phyloP scores from a whole-genome alignment of 2,797 vertebrate species.

The Telmatherina bonti region DNA sequence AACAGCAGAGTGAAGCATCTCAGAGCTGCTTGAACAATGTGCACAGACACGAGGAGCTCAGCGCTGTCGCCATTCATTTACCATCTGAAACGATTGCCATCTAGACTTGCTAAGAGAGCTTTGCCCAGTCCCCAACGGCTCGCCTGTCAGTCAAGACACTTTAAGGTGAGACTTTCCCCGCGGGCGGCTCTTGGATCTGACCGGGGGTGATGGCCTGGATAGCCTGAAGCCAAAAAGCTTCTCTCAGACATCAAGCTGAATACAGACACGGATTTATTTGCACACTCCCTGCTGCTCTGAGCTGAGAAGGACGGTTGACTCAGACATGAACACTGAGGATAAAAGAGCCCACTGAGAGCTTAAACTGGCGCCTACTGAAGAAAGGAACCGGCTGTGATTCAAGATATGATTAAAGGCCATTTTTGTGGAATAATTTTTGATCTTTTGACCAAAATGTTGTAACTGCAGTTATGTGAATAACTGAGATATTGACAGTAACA shows the following conservation, averaged over 20 bases:
- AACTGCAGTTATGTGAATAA: too few species aligned
- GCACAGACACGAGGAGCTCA: conserved; percentile 11
- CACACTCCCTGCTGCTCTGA: conserved; percentile 29
- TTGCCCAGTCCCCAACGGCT: conserved; percentile 18
- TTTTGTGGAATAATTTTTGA: neutral
- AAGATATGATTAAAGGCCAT: neutral
- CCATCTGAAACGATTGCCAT: conserved; percentile 49
- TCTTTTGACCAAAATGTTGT: neutral
- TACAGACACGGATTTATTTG: neutral
- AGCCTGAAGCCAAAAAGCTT: conserved; percentile 29
- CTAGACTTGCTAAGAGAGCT: conserved; percentile 36
- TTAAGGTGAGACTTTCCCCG: conserved; percentile 51
- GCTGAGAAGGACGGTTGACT: conserved; percentile 19
- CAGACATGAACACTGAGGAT: conserved; percentile 28
- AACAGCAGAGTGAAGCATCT: too few species aligned
- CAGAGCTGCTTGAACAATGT: neutral
- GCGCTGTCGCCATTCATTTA: conserved; percentile 14
- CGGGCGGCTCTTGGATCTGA: conserved; percentile 15
- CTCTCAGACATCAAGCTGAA: conserved; percentile 14
- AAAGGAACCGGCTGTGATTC: neutral
- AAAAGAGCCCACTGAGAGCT: conserved; percentile 20
- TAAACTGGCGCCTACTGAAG: neutral
- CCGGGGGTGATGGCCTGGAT: conserved; percentile 21
- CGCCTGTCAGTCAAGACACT: conserved; percentile 50
- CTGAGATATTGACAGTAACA: neutral